Base-by-base conservation (phyloP, 1,140 invertebrate genomes). In the Saccostrea echinata region DNA sequence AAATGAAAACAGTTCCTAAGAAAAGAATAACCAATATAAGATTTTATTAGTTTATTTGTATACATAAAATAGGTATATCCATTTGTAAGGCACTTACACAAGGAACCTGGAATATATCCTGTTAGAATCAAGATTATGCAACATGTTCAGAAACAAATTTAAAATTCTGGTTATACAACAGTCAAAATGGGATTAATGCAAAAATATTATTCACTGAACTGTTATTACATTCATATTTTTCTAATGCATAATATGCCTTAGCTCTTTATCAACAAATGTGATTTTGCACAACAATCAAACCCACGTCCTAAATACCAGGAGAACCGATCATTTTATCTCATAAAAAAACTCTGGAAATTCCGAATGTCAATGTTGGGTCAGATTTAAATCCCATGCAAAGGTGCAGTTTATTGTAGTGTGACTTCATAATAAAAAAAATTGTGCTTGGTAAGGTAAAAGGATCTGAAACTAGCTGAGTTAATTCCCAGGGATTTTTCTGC, bases 341-440 rank as follows among this genome's bases (percentile, higher is more conserved):
- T 76, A 9, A 24, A 30, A 21, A 64, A 64, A 30, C 13, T 12
- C 68, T 76, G 68, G 68, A 33, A 76, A 76, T 30, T 76, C 68
- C 30, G 30, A 33, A 76, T 76, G 30, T 76, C 68, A 30, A 27
- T 76, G 68, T 30, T 27, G 24, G 16, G 68, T 76, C 13, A 27
- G 68, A 76, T 76, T 76, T 76, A 76, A 76, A 76, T 76, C 68
- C 68, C 68, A 76, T 76, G 68, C 68, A 76, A 30, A 27, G 27
- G 9, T 76, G 68, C 68, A 76, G 68, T 16, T 33, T 30, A 76
- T 76, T 76, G 13, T 30, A 18, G 68, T 76, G 68, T 33, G 68
- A 76, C 68, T 76, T 30, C 16, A 16, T 16, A 76, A 33, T 30
- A 71, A 24, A 71, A 27, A n/a, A 24, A n/a, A 27, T 13, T 27